phyloP scores from a whole-genome alignment of 2,113 vertebrate genomes.

The Tragelaphus strepsiceros region DNA sequence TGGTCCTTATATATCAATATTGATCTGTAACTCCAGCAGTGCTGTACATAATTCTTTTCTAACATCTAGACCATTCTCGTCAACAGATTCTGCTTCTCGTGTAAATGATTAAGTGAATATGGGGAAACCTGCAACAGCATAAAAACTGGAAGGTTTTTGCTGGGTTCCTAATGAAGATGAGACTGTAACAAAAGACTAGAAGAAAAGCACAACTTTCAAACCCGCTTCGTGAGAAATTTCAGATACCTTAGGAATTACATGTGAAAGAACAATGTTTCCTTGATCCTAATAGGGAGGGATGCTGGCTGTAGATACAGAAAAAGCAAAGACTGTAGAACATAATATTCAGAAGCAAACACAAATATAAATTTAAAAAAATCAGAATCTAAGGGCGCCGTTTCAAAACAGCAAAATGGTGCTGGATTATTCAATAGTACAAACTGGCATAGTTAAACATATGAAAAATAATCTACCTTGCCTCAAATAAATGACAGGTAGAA shows the following conservation, averaged over 20 bases:
- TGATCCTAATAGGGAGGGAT: not conserved
- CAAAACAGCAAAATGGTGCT: not conserved
- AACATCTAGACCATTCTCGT: not conserved
- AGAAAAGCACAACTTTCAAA: not conserved
- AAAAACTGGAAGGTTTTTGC: not conserved
- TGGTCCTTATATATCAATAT: not conserved
- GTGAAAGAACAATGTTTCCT: not conserved
- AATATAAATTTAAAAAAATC: not conserved
- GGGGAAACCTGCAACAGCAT: not conserved
- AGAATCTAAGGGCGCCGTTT: not conserved
- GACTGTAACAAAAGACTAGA: not conserved
- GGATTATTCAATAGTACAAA: not conserved
- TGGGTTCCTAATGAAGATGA: not conserved
- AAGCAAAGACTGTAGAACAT: not conserved
- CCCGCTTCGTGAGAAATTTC: not conserved
- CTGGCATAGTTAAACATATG: not conserved
- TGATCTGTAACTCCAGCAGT: not conserved
- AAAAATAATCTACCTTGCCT: not conserved
- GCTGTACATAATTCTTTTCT: not conserved
- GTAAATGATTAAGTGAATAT: not conserved
- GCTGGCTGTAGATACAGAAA: not conserved
- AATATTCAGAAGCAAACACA: not conserved
- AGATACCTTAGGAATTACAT: not conserved
- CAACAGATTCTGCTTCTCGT: not conserved
- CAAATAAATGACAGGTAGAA: slow-evolving; percentile 12